Base-by-base conservation (phyloP, 2,113 vertebrate genomes). In the Python bivittatus region DNA sequence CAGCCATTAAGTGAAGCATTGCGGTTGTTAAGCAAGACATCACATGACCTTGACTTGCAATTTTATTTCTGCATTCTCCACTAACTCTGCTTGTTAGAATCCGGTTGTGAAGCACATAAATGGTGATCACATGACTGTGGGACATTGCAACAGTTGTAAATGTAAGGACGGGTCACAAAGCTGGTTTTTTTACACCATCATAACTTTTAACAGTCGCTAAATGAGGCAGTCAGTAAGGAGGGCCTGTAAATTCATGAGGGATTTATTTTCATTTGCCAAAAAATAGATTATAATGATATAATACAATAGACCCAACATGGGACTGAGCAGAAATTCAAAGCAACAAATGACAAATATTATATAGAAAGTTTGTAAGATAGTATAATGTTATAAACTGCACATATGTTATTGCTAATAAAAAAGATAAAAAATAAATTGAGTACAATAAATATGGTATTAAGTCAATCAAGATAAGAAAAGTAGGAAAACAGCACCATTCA, bases 371-470 rank as follows among this genome's bases (percentile, higher is more conserved):
- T 91, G 93, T 93, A 94, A 92, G 87, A 58, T 68, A 85, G 61
- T 61, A 84, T 95, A 95, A 94, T 92, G 96, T 94, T 90, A 94
- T 44, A 94, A 94, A 95, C 90, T 79, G 91, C 84, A 94, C 72
- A 94, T 95, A 95, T 88, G 0, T 90, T 92, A 91, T 94, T 96
- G 93, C 93, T 94, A 96, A 96, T 96, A 94, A 94, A 96, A 96
- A 93, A 91, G 64, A 91, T 95, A 88, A 94, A 95, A 96, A 95
- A 93, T 94, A 95, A 94, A 96, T 95, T 95, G 94, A 68, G 90
- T 94, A 56, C 91, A 92, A 91, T 95, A 96, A 97, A 96, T 92
- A 88, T 52, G 86, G 93, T 83, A 93, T 92, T 96, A 95, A 95
- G 84, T 96, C 94, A 95, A 95, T 96, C 95, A 95, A 92, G 92